Conservation (phyloP, 2,888 invertebrate genomes). For the Catocala nupta region DNA sequence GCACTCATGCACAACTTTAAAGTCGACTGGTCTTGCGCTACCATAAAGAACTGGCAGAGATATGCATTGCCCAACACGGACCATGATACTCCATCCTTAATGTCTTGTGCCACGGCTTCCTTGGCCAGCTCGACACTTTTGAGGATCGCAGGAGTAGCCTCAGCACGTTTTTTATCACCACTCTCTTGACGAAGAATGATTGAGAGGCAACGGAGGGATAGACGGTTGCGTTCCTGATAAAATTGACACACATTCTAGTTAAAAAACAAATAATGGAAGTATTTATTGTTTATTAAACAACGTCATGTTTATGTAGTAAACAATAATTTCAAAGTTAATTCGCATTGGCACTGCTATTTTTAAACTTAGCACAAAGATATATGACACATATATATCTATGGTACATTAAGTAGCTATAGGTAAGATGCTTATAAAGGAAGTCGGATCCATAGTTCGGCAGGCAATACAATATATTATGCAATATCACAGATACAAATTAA, state of each 20-base stretch:
- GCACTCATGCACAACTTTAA: slow-evolving; percentile 92
- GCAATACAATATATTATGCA: too few species aligned
- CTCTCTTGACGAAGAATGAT: slow-evolving; percentile 92
- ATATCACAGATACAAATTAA: too few species aligned
- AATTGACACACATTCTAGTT: background rate
- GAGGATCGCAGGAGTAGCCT: slow-evolving; percentile 88
- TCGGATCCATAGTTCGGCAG: too few species aligned
- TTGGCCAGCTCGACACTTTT: slow-evolving; percentile 93
- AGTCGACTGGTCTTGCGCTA: slow-evolving; percentile 90
- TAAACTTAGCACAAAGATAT: too few species aligned
- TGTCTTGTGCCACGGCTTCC: slow-evolving; percentile 93
- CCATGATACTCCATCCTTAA: slow-evolving; percentile 94
- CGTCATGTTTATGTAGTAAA: too few species aligned
- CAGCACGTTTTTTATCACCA: slow-evolving; percentile 71
- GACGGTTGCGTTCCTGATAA: slow-evolving; percentile 84
- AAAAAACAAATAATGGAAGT: too few species aligned
- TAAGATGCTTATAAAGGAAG: too few species aligned
- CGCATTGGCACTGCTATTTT: too few species aligned
- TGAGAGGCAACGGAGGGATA: slow-evolving; percentile 93
- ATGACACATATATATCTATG: too few species aligned
- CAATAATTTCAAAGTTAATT: too few species aligned
- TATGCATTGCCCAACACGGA: slow-evolving; percentile 94
- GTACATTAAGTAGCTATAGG: too few species aligned
- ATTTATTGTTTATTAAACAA: too few species aligned
- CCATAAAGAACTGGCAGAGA: slow-evolving; percentile 92